phyloP scores from a whole-genome alignment of 2,888 invertebrate species.

The Mimumesa dahlbomi region DNA sequence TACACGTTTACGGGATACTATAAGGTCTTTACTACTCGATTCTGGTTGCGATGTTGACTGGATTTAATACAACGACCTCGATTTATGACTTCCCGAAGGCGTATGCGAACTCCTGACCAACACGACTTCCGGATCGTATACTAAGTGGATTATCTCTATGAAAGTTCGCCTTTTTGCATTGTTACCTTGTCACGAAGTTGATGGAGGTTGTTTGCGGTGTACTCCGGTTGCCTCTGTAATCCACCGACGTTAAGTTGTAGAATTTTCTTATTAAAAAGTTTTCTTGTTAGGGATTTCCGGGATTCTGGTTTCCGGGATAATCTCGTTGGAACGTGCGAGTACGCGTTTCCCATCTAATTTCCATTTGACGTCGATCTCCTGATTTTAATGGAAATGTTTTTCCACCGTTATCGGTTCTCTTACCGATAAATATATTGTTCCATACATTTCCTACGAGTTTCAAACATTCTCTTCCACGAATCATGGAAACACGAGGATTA shows the following conservation, averaged over 20 bases:
- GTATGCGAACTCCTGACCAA: slow-evolving; percentile 14
- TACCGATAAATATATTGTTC: too few species aligned
- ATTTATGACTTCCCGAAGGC: slow-evolving; percentile 48
- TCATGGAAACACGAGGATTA: too few species aligned
- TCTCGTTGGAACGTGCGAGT: not conserved
- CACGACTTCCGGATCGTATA: slow-evolving; percentile 36
- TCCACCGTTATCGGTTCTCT: too few species aligned
- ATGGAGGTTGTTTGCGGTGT: not conserved
- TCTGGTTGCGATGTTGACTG: slow-evolving; percentile 40
- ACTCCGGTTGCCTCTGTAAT: not conserved
- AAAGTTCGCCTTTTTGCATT: not conserved
- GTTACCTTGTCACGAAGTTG: slow-evolving; percentile 19
- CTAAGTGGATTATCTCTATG: slow-evolving; percentile 20
- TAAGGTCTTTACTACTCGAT: slow-evolving; percentile 52
- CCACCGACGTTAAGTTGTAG: too few species aligned
- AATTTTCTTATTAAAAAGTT: slow-evolving; percentile 32
- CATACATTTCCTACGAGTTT: too few species aligned
- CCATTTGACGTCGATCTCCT: not conserved
- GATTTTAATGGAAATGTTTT: too few species aligned
- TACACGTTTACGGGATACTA: slow-evolving; percentile 60
- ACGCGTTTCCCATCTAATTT: slow-evolving; percentile 22
- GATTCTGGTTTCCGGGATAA: not conserved
- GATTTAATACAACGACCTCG: slow-evolving; percentile 50
- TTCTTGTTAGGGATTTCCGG: slow-evolving; percentile 28
- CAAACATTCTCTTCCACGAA: too few species aligned